Evolutionary conservation across 2,113 vertebrate species (phyloP), one percentile per base, ranked within the genome.

Genomic region (Orcinus orca): DNA sequence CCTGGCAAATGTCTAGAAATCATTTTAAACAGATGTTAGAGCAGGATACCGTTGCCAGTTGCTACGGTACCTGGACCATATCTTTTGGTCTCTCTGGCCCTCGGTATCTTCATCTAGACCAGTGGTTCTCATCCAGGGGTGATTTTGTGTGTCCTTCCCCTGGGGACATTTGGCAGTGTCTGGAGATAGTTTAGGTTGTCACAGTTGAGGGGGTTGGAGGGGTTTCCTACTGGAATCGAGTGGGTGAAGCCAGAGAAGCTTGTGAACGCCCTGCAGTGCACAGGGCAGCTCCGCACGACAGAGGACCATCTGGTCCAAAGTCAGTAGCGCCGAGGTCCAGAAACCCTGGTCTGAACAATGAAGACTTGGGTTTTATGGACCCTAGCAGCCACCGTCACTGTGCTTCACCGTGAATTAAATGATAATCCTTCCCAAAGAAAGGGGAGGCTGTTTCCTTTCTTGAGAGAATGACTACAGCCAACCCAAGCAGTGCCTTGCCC

Each of bases 181-280:
- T 80, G 12, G 23, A 77, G 80, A 67, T 1, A 6, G 63, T 84
- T n/a, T 8, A 7, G 41, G 58, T 79, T 44, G 60, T 96, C 60
- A 6, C 17, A 0, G 2, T 20, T 5, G 2, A 44, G 17, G 20
- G 20, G 2, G 12, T 36, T n/a, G 76, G 76, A 79, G 38, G 25
- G 9, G 1, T 8, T 1, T 7, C 18, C 81, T 68, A 0, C 36
- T 67, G 10, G 23, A 18, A 33, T 38, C 81, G 23, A 3, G 6
- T 5, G 8, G 33, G 17, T 13, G 62, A 76, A 81, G 65, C 38
- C 29, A 29, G 58, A 36, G 26, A 2, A 31, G 58, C 25, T 63
- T 14, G 11, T 50, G 2, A 29, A 0, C 29, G 2, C 8, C 20
- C 31, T 6, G 0, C 21, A 0, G 4, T 1, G 0, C n/a, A 1